Base-by-base conservation (phyloP, 2,113 vertebrate genomes). In the Pygoscelis antarcticus region DNA sequence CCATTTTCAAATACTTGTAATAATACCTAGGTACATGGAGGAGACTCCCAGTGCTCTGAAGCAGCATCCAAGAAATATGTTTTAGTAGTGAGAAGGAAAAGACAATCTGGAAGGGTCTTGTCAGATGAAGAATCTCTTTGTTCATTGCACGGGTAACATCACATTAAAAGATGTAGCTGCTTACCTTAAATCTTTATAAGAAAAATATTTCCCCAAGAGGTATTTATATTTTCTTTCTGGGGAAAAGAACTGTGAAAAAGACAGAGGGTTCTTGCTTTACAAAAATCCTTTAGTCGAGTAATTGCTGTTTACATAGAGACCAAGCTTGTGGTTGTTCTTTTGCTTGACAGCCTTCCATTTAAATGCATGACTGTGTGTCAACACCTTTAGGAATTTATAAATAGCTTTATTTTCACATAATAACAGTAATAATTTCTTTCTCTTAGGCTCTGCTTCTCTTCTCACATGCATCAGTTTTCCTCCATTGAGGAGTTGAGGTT, bases 121-220 rank as follows among this genome's bases (percentile, higher is more conserved):
- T 51, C 13, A 32, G 20, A 22, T 76, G 72, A 95, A 61, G 71
- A 70, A 26, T 89, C 6, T 52, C 26, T 69, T 92, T 89, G 12
- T 30, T 83, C 16, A 17, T n/a, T 83, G 21, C 0, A 2, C 2
- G 16, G 7, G 27, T 36, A 58, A 5, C 42, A 90, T 54, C 5
- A 13, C 13, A 77, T 54, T 55, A 75, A 83, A 88, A 65, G 5
- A 29, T 36, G 27, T 19, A 62, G 27, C 36, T 34, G 1, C 17
- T 90, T 77, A 93, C 51, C 32, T 94, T 91, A 75, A 72, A 80
- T 30, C 29, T 90, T 93, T 75, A 68, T 79, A 92, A 95, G 65
- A 79, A 96, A 97, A 93, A 75, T 85, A 66, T 93, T 97, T 93
- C 34, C 96, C 14, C 5, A 71, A 90, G 93, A 52, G 26, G 9